Evolutionary conservation across 92 coral and sea anemone species (phyloP).

Genomic region (Zoanthus gigantus): DNA sequence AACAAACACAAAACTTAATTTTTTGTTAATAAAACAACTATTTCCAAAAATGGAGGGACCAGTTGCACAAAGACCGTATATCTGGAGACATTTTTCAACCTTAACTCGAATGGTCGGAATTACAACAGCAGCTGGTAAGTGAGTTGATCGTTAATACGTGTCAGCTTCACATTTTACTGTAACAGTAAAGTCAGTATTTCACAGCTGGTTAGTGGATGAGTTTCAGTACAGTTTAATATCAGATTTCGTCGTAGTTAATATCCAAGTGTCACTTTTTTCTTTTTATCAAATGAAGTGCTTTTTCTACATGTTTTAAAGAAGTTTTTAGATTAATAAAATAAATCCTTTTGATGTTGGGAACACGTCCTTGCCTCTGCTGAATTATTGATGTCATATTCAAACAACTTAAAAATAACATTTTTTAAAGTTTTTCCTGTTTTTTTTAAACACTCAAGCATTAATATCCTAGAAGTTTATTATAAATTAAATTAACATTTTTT

Average conservation of each 20-base stretch:
- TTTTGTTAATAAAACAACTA: neutral
- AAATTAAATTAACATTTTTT: no score
- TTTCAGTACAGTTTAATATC: no score
- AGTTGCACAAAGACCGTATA: neutral
- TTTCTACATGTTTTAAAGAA: neutral
- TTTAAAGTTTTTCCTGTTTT: no score
- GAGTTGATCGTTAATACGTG: neutral
- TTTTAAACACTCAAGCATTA: no score
- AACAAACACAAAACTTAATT: no score
- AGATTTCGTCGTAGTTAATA: neutral
- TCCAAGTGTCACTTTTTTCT: neutral
- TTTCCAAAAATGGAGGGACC: slow-evolving; percentile 18
- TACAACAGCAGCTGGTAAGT: slow-evolving; percentile 13
- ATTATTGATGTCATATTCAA: no score
- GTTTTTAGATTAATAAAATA: neutral
- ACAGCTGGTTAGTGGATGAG: no score
- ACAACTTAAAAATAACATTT: no score
- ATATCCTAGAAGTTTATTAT: no score
- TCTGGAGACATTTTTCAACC: slow-evolving; percentile 43
- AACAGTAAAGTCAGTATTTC: neutral
- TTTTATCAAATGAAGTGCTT: neutral
- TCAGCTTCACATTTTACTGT: neutral
- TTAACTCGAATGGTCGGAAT: slow-evolving; percentile 32
- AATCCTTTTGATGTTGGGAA: neutral
- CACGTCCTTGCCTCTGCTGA: neutral